Conservation (phyloP, 2,888 invertebrate species). For the Chelonus formosanus region DNA sequence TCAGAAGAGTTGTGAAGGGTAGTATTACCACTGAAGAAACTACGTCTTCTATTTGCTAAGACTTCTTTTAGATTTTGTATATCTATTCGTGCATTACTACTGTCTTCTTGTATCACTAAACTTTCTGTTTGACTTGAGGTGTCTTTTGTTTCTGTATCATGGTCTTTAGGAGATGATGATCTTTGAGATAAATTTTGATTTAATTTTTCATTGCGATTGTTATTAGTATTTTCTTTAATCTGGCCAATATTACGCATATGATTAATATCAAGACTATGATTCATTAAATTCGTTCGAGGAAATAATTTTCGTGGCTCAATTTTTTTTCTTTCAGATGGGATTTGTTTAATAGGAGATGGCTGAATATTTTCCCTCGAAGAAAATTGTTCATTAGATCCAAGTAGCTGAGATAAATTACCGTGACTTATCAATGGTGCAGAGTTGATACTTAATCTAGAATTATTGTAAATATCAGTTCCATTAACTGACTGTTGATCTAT, state of each 20-base stretch:
- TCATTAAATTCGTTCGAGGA: not conserved
- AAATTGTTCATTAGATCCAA: not conserved
- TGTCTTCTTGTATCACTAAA: conserved; percentile 33
- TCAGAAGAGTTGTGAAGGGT: not conserved
- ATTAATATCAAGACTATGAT: too few relatives aligned
- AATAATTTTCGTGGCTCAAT: not conserved
- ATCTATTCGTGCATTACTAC: conserved; percentile 41
- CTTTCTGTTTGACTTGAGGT: too few relatives aligned
- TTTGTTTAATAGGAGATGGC: not conserved
- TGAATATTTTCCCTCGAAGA: not conserved
- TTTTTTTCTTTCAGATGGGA: not conserved
- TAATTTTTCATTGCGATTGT: too few relatives aligned
- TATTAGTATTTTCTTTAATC: too few relatives aligned
- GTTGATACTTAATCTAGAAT: not conserved
- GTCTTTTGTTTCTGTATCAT: too few relatives aligned
- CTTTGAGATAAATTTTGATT: too few relatives aligned
- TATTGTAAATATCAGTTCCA: conserved; percentile 39
- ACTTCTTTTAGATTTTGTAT: conserved; percentile 48
- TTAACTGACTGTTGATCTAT: conserved; percentile 45
- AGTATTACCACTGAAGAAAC: conserved; percentile 48
- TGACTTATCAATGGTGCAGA: too few relatives aligned
- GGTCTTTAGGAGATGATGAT: too few relatives aligned
- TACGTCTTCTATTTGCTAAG: conserved; percentile 47
- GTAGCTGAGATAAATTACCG: not conserved
- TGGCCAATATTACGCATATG: too few relatives aligned